Evolutionary conservation across 2,888 invertebrate genomes (phyloP).

Genomic region (Fragum whitleyi): DNA sequence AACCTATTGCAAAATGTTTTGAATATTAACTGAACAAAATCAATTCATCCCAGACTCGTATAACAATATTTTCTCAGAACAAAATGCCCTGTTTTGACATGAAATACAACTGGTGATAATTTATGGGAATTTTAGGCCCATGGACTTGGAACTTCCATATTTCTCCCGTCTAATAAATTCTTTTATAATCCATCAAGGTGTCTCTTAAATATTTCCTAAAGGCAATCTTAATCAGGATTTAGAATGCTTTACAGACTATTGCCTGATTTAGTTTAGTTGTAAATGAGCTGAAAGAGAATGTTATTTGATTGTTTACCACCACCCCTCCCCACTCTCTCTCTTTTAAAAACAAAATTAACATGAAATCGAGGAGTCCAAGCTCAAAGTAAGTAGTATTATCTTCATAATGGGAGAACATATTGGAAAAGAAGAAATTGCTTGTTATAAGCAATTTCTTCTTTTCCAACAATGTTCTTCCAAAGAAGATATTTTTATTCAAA

Average conservation of each 20-base stretch:
- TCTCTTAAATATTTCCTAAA: neutral
- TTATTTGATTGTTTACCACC: too few relatives aligned
- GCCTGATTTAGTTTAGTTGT: too few relatives aligned
- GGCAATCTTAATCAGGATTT: neutral
- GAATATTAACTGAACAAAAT: neutral
- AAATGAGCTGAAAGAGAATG: too few relatives aligned
- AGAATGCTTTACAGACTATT: too few relatives aligned
- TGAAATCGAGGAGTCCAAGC: too few relatives aligned
- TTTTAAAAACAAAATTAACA: too few relatives aligned
- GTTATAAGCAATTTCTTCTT: constrained; percentile 12
- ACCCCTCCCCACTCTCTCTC: too few relatives aligned
- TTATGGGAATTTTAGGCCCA: constrained; percentile 1
- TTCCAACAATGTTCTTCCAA: constrained; percentile 8
- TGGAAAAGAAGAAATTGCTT: constrained; percentile 16
- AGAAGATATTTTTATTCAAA: neutral
- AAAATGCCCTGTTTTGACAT: neutral
- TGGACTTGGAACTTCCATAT: constrained; percentile 8
- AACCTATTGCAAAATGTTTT: too few relatives aligned
- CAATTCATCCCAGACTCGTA: neutral
- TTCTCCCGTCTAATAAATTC: constrained; percentile 17
- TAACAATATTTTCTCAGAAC: neutral
- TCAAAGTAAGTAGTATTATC: too few relatives aligned
- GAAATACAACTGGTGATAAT: constrained; percentile 9
- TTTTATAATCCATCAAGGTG: constrained; percentile 2
- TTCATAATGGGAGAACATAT: too few relatives aligned